These are phyloP conservation scores for Anadara kagoshimensis DNA, from an alignment of 1,140 invertebrate species.

Conservation along the genomic window DNA sequence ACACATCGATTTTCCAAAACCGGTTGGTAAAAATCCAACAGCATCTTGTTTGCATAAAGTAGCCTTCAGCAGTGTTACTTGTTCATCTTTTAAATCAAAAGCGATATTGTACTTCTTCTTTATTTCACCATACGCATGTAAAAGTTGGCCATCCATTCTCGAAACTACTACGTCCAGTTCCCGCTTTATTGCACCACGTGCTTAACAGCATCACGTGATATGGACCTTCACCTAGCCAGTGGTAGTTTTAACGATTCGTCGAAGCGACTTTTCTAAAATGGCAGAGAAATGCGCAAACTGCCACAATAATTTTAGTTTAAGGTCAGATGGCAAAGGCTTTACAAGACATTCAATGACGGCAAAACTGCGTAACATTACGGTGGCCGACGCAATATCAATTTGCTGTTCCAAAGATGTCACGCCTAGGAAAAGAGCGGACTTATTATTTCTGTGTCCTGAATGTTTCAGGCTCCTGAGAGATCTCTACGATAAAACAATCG, in stretches of 20 bases:
- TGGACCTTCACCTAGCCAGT: too few species aligned
- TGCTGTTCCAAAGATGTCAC: too few species aligned
- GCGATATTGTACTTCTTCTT: background rate
- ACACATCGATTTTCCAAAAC: background rate
- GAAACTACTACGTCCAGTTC: too few species aligned
- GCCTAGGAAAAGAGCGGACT: too few species aligned
- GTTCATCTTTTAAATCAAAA: constrained; percentile 5
- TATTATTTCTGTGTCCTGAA: too few species aligned
- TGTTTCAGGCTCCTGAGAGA: too few species aligned
- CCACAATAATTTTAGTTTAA: background rate
- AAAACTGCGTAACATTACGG: background rate
- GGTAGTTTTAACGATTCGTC: background rate
- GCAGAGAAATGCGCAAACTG: background rate
- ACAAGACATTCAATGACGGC: background rate
- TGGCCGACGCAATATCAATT: too few species aligned
- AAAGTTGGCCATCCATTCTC: too few species aligned
- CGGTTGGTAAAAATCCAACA: background rate
- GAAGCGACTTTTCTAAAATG: background rate
- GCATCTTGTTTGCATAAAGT: background rate
- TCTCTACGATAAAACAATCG: too few species aligned
- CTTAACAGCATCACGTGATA: too few species aligned
- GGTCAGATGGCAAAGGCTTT: background rate
- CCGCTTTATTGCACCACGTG: too few species aligned
- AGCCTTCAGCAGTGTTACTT: background rate
- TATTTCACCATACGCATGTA: background rate